phyloP scores from a whole-genome alignment of 2,888 invertebrate genomes.

The Disparrhopalites patrizii region DNA sequence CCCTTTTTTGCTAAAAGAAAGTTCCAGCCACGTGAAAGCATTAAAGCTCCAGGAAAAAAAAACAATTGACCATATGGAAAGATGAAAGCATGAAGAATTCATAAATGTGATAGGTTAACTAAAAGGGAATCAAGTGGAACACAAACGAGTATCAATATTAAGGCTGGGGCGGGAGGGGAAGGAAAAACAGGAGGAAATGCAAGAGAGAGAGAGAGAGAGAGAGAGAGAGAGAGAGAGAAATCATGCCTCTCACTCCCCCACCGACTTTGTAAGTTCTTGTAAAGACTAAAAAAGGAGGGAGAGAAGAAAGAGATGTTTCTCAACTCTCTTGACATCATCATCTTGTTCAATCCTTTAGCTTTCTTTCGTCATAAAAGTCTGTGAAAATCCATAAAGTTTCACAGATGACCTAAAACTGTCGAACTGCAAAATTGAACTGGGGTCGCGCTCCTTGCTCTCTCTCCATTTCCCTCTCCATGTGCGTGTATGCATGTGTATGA shows the following conservation, averaged over 20 bases:
- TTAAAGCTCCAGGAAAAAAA: neutral
- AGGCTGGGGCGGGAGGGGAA: too few relatives aligned
- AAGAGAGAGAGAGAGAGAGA: neutral
- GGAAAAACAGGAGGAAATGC: neutral
- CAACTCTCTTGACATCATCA: slow-evolving; percentile 3
- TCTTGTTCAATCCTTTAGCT: slow-evolving; percentile 6
- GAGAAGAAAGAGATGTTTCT: neutral
- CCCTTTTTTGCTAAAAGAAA: too few relatives aligned
- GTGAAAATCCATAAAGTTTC: slow-evolving; percentile 24
- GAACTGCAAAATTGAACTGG: slow-evolving; percentile 20
- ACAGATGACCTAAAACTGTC: slow-evolving; percentile 27
- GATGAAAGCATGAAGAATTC: slow-evolving; percentile 5
- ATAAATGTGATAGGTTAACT: slow-evolving; percentile 10
- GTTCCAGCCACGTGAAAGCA: too few relatives aligned
- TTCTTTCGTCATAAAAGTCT: slow-evolving; percentile 21
- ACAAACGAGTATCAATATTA: too few relatives aligned
- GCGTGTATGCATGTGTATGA: too few relatives aligned
- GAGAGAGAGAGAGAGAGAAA: neutral
- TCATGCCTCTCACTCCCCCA: neutral
- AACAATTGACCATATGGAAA: neutral
- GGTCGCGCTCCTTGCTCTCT: neutral
- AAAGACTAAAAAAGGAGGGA: neutral
- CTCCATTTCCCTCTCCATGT: neutral
- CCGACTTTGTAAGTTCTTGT: neutral
- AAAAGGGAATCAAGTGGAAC: slow-evolving; percentile 5